These are phyloP conservation scores for Brevimyrus niger DNA, from an alignment of 2,113 vertebrate species.

Conservation along the genomic window DNA sequence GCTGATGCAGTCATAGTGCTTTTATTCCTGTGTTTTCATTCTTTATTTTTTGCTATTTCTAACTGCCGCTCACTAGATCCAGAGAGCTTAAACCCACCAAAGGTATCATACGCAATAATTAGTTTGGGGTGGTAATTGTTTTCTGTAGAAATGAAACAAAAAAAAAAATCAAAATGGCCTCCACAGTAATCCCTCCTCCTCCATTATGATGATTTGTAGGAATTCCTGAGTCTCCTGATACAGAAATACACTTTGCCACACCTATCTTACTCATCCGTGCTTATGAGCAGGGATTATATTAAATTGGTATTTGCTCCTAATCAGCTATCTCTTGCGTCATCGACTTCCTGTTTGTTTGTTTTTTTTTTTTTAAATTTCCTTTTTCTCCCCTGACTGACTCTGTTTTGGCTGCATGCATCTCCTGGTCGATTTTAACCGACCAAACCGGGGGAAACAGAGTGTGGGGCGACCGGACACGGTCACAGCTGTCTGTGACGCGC, in stretches of 20 bases:
- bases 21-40: not conserved
- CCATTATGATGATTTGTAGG: slow-evolving; percentile 29
- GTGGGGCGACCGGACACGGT: not conserved
- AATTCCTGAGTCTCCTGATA: slow-evolving; percentile 23
- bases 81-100: not conserved
- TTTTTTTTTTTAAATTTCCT: not conserved
- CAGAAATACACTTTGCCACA: not conserved
- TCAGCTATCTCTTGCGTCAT: not conserved
- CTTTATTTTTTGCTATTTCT: not conserved
- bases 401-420: not conserved
- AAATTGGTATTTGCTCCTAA: slow-evolving; percentile 33
- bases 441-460: not conserved
- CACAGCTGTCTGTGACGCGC: not conserved
- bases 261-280: not conserved
- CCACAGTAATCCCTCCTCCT: not conserved
- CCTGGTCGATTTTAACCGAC: not conserved
- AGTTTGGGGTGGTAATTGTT: slow-evolving; percentile 18
- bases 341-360: not conserved
- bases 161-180: not conserved
- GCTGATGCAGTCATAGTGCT: not conserved
- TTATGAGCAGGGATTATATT: slow-evolving; percentile 22
- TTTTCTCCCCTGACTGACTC: not conserved
- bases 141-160: not conserved
- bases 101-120: slow-evolving; percentile 35
- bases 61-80: not conserved